Evolutionary conservation across 2,113 vertebrate genomes (phyloP).

Genomic region (human): GRCh38 chr3:131697001-131697500

Average conservation of each 20-base stretch:
- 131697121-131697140: neutral
- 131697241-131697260: neutral
- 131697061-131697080: neutral
- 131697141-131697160: neutral
- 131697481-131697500: neutral
- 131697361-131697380: neutral
- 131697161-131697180: neutral
- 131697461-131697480: slow-evolving; percentile 38
- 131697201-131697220: neutral
- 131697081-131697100: neutral
- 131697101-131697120: neutral
- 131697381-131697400: neutral
- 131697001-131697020: neutral
- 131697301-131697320: neutral
- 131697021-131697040: neutral
- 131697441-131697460: neutral
- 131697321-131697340: neutral
- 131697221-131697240: neutral
- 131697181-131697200: neutral
- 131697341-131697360: neutral
- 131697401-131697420: neutral
- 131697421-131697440: neutral
- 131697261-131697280: neutral
- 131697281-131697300: neutral
- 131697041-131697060: neutral